Evolutionary conservation across 1,140 invertebrate genomes (phyloP).

Genomic region (Anastatus disparis): DNA sequence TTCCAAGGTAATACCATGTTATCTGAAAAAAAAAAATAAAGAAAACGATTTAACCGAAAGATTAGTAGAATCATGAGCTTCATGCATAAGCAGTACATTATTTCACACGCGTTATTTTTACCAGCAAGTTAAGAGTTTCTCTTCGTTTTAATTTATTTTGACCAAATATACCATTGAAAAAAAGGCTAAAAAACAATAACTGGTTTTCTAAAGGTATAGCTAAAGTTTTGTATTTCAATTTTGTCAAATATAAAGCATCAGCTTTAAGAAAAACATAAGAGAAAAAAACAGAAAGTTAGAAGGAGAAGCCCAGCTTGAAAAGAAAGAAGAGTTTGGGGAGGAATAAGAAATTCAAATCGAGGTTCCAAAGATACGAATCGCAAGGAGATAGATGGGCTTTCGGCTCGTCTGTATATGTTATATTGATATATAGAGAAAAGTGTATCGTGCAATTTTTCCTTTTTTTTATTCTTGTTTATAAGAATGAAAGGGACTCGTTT

Average conservation of each 20-base stretch:
- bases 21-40: neutral
- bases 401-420: too few relatives aligned
- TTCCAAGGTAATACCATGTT: too few relatives aligned
- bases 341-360: slow-evolving; percentile 42
- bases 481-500: slow-evolving; percentile 17
- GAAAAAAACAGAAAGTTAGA: neutral
- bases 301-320: neutral
- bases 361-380: slow-evolving; percentile 36
- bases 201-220: slow-evolving; percentile 24
- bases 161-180: too few relatives aligned
- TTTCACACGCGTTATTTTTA: neutral
- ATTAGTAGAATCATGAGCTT: slow-evolving; percentile 10
- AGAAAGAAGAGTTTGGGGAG: slow-evolving; percentile 15
- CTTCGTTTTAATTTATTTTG: too few relatives aligned
- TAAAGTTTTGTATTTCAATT: slow-evolving; percentile 41
- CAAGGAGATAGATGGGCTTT: slow-evolving; percentile 37
- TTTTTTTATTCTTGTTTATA: too few relatives aligned
- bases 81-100: neutral
- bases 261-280: too few relatives aligned
- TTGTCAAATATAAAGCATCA: too few relatives aligned
- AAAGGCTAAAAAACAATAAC: too few relatives aligned
- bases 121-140: too few relatives aligned
- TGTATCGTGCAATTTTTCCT: slow-evolving; percentile 30
- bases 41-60: slow-evolving; percentile 17
- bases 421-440: slow-evolving; percentile 27